These are phyloP conservation scores for Ichneumoninae sp. DNA, from an alignment of 2,888 invertebrate genomes.

Conservation along the genomic window DNA sequence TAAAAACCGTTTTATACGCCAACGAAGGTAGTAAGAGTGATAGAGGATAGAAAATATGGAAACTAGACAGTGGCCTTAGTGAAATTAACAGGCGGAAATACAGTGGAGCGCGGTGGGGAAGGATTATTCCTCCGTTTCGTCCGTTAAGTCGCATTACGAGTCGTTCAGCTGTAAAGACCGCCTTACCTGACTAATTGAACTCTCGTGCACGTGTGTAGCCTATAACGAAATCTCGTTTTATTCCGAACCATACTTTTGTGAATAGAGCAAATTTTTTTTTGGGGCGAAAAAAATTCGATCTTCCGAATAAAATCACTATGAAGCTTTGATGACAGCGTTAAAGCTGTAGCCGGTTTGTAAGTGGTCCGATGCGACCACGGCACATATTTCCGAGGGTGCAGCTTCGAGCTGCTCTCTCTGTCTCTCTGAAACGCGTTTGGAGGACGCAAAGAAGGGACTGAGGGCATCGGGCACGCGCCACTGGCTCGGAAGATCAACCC, in stretches of 20 bases:
- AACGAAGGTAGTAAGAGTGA: slow-evolving; percentile 36
- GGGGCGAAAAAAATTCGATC: background rate
- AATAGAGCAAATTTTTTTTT: background rate
- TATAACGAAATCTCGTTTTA: background rate
- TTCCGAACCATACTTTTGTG: background rate
- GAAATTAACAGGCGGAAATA: slow-evolving; percentile 79
- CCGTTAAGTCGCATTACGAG: slow-evolving; percentile 67
- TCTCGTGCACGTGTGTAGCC: slow-evolving; percentile 11
- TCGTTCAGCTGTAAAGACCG: slow-evolving; percentile 71
- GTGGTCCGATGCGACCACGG: slow-evolving; percentile 3
- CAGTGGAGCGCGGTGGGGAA: slow-evolving; percentile 43
- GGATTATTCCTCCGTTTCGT: slow-evolving; percentile 72
- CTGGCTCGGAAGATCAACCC: slow-evolving; percentile 79
- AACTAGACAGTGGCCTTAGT: slow-evolving; percentile 76
- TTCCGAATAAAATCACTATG: slow-evolving; percentile 11
- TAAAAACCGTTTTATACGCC: slow-evolving; percentile 18
- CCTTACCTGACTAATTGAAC: slow-evolving; percentile 46
- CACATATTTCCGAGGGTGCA: slow-evolving; percentile 69
- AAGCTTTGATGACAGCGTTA: slow-evolving; percentile 58
- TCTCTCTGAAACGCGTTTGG: slow-evolving; percentile 56
- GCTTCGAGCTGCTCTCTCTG: slow-evolving; percentile 54
- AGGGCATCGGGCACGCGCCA: slow-evolving; percentile 76
- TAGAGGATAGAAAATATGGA: slow-evolving; percentile 35
- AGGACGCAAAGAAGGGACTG: slow-evolving; percentile 65
- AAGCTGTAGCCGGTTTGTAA: slow-evolving; percentile 43